Evolutionary conservation across 2,888 invertebrate genomes (phyloP).

Genomic region (Prenolepis imparis): DNA sequence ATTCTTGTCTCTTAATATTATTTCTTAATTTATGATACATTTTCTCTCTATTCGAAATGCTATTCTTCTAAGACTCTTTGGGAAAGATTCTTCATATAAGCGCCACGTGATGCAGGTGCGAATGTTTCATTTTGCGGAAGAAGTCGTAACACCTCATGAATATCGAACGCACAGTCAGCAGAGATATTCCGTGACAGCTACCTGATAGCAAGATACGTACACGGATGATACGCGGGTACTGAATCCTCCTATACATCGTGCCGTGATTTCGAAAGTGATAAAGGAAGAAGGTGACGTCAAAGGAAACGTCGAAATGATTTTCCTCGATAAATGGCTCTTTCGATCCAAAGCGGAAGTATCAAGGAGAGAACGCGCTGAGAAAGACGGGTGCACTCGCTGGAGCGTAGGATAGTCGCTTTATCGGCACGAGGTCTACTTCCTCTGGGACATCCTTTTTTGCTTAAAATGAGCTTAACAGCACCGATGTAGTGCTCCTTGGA

Average conservation of each 20-base stretch:
- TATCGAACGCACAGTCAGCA: constrained; percentile 41
- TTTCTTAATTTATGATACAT: neutral
- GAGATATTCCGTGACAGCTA: constrained; percentile 2
- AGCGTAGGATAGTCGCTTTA: constrained; percentile 65
- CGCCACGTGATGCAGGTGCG: constrained; percentile 12
- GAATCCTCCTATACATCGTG: constrained; percentile 1
- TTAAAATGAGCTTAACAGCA: constrained; percentile 45
- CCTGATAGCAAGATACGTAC: constrained; percentile 7
- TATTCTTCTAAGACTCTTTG: too few species aligned
- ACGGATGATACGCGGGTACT: constrained; percentile 2
- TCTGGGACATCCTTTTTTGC: constrained; percentile 56
- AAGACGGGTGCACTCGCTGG: constrained; percentile 57
- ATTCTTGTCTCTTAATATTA: neutral
- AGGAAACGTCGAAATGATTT: constrained; percentile 65
- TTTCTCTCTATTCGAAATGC: neutral
- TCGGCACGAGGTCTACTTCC: constrained; percentile 69
- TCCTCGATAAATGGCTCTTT: constrained; percentile 68
- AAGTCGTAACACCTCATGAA: constrained; percentile 19
- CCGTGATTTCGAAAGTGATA: constrained; percentile 31
- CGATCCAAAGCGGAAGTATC: constrained; percentile 46
- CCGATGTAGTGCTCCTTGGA: constrained; percentile 47
- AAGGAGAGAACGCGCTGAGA: constrained; percentile 61
- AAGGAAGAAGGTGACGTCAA: constrained; percentile 58
- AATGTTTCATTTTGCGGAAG: constrained; percentile 13
- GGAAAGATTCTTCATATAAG: neutral